Evolutionary conservation across 2,888 invertebrate species (phyloP), one percentile per base, ranked within the genome.

Genomic region (Lacanobia wlatinum): DNA sequence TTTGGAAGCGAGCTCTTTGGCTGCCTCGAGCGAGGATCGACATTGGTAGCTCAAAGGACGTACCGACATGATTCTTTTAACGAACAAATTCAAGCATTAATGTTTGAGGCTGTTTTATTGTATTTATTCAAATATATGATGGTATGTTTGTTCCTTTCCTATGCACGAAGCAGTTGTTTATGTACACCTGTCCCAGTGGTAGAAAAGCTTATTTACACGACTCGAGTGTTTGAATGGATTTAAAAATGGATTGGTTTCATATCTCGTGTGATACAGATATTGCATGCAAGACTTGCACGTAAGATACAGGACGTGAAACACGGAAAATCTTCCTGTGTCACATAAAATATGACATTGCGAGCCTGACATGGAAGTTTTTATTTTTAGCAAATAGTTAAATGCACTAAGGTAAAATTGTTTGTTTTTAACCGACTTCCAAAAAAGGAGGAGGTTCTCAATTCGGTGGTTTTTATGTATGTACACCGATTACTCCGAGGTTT

Each of bases 11-110:
- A 73, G 70, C 66, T 70, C 64, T 70, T 61, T 68, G 43, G 28
- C 34, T 34, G 85, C 85, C 85, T 34, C 53, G 23, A 70, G 87
- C 85, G 55, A 87, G 78, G 81, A 68, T 85, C 70, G 65, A 71
- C 74, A 71, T 75, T 65, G 61, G 73, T 61, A 67, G 23, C 73
- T 70, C 65, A 74, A 72, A 77, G 73, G 76, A 80, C 70, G 56
- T 23, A 76, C 61, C 58, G 48, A 73, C 67, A 82, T 69, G 73
- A 72, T 78, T 78, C 66, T 72, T 72, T 84, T 73, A 76, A 73
- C 68, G 59, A 81, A 74, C 48, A 50, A 64, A 77, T 61, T 74
- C 68, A 62, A 59, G 73, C 58, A 70, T 62, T 59, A 61, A 58
- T 46, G 21, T 50, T 76, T 65, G 8, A 52, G 73, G n/a, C 59